A percentile compares a stretch with the other conserved stretches of the same genome.
Evolutionary conservation across 2,113 vertebrate species (phyloP).

Genomic region (Myiagra hebetior): DNA sequence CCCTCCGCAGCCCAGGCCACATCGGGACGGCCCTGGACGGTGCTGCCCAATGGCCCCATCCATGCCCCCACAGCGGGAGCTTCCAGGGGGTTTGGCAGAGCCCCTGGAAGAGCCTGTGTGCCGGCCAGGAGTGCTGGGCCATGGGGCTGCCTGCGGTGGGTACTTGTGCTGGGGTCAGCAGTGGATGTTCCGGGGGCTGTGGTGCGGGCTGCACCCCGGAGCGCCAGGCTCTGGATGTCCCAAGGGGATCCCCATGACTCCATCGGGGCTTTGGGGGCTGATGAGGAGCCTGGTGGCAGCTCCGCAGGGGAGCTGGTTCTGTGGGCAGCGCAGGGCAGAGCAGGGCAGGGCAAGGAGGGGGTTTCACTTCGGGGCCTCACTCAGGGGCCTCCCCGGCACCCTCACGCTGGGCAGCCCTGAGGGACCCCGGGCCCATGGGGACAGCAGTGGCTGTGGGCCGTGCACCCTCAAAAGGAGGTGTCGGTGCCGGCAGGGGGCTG

Average conservation of each 20-base stretch:
- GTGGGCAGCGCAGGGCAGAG: background rate
- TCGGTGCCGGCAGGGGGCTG: background rate
- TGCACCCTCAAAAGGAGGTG: background rate
- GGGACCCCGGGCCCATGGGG: too few relatives aligned
- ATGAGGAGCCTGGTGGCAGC: background rate
- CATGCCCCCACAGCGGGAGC: accelerated
- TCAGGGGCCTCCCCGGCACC: accelerated
- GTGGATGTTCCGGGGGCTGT: background rate
- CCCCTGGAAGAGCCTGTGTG: accelerated
- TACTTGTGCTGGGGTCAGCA: accelerated
- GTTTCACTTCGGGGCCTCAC: accelerated
- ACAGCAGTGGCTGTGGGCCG: background rate
- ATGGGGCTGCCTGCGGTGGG: accelerated
- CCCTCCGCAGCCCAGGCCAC: background rate
- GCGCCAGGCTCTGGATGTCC: background rate
- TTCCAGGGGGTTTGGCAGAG: accelerated
- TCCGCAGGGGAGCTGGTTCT: accelerated
- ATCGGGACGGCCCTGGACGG: background rate
- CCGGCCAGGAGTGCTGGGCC: accelerated
- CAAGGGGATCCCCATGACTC: accelerated
- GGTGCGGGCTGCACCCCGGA: background rate
- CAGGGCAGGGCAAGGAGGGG: background rate
- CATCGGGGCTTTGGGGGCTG: background rate
- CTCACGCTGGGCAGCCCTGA: background rate
- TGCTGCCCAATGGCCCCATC: accelerated